Evolutionary conservation across 2,797 vertebrate species (phyloP).

Genomic region (Oceanodroma leucorhoa): DNA sequence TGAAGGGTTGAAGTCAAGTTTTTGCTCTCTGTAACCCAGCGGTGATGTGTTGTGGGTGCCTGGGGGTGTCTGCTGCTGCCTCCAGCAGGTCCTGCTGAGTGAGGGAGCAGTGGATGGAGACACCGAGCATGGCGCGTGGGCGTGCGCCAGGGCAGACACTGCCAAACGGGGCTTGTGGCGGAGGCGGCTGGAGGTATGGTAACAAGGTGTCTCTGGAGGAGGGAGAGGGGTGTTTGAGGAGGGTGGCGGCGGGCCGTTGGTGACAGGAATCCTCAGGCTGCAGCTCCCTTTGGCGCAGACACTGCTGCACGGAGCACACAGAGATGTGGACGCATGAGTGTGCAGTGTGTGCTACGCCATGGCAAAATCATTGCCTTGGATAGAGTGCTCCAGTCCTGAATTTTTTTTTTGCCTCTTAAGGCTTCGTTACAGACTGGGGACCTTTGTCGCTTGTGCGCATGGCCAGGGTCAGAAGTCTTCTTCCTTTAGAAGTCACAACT

Average conservation of each 20-base stretch:
- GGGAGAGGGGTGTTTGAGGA: not conserved
- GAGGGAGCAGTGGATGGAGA: not conserved
- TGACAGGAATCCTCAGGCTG: rapidly evolving
- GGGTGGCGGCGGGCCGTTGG: rapidly evolving
- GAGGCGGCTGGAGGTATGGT: not conserved
- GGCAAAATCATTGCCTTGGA: not conserved
- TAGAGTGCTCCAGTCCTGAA: not conserved
- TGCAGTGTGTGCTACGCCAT: rapidly evolving
- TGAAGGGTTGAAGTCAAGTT: not conserved
- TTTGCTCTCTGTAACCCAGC: not conserved
- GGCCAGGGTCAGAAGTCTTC: not conserved
- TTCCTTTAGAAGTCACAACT: not conserved
- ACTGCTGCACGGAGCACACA: rapidly evolving
- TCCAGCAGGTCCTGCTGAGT: not conserved
- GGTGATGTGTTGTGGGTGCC: not conserved
- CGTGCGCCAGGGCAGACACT: rapidly evolving
- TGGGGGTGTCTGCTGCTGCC: not conserved
- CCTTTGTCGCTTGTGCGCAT: not conserved
- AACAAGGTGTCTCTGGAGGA: not conserved
- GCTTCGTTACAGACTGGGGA: rapidly evolving
- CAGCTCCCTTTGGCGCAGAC: not conserved
- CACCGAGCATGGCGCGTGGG: too few species aligned
- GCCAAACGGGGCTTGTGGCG: not conserved
- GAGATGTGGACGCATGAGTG: rapidly evolving
- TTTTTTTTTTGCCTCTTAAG: not conserved